Base-by-base conservation (phyloP, 2,888 invertebrate genomes). In the Griposia aprilina region DNA sequence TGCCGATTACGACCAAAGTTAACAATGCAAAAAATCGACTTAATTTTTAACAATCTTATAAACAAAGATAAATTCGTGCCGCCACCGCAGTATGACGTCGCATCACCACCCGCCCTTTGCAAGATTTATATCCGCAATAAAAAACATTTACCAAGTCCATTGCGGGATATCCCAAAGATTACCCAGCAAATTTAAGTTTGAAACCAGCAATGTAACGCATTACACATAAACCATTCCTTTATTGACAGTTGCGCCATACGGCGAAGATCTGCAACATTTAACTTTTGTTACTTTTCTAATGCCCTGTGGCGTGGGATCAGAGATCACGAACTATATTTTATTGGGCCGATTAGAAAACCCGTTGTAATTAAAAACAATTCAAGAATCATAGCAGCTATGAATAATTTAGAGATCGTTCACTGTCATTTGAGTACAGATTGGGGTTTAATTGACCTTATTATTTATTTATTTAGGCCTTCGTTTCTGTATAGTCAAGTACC, bases 71-170 rank as follows among this genome's bases (percentile, higher is more conserved):
- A 91, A 94, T 94, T 95, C 93, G 93, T 93, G 93, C 93, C 93
- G 92, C 93, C 76, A 82, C 92, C 94, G 90, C 96, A 95, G 94
- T 96, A 95, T 95, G 96, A 95, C 94, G 95, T 94, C 94, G 90
- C 86, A 90, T 90, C 90, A 87, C 90, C 92, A 91, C 92, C 93
- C 92, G 93, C 93, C 93, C 92, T 90, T 92, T 83, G 83, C 83
- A 92, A 94, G 94, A 95, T 95, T 95, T 95, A 95, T 94, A 88
- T 89, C 87, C 86, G 88, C 89, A 84, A 90, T 90, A 88, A 87
- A 89, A 85, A 86, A 80, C 60, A 57, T 65, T 71, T 74, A 63
- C 48, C 1, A 48, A 74, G 70, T 93, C 88, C 95, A 95, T 92
- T 93, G 90, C 93, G 81, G 69, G 26, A 5, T 87, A 81, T 74